phyloP scores from a whole-genome alignment of 2,888 invertebrate genomes.

The Omphaloscelis lunosa region DNA sequence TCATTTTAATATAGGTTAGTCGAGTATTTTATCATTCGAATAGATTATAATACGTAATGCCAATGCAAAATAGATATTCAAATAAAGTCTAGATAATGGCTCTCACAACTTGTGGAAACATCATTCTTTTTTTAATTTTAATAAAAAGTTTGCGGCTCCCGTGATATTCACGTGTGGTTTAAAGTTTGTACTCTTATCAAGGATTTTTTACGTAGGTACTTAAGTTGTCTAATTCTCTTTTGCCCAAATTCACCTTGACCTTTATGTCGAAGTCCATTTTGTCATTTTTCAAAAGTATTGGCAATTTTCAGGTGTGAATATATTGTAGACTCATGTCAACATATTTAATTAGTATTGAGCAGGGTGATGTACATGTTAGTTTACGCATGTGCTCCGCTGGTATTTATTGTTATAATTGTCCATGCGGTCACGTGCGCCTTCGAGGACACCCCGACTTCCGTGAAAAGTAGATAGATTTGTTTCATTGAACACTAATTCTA shows the following conservation, averaged over 20 bases:
- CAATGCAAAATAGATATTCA: slow-evolving; percentile 34
- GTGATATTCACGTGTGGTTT: slow-evolving; percentile 42
- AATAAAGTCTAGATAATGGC: slow-evolving; percentile 26
- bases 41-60: slow-evolving; percentile 38
- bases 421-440: slow-evolving; percentile 76
- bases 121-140: slow-evolving; percentile 1
- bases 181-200: background rate
- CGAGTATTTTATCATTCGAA: slow-evolving; percentile 19
- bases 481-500: slow-evolving; percentile 43
- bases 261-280: slow-evolving; percentile 32
- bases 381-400: slow-evolving; percentile 46
- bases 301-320: slow-evolving; percentile 31
- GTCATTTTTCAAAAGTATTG: slow-evolving; percentile 35
- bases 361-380: slow-evolving; percentile 63
- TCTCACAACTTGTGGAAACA: slow-evolving; percentile 22
- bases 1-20: slow-evolving; percentile 32
- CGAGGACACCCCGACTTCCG: slow-evolving; percentile 71
- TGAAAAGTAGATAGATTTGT: slow-evolving; percentile 52
- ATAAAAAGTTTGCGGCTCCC: slow-evolving; percentile 20
- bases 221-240: slow-evolving; percentile 41
- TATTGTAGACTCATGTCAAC: slow-evolving; percentile 41
- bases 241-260: slow-evolving; percentile 37
- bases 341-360: slow-evolving; percentile 56
- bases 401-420: slow-evolving; percentile 78
- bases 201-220: slow-evolving; percentile 26